Percentiles rank a stretch among this genome's conserved stretches.
phyloP scores from a whole-genome alignment of 2,797 vertebrate genomes.

The Etheostoma perlongum region DNA sequence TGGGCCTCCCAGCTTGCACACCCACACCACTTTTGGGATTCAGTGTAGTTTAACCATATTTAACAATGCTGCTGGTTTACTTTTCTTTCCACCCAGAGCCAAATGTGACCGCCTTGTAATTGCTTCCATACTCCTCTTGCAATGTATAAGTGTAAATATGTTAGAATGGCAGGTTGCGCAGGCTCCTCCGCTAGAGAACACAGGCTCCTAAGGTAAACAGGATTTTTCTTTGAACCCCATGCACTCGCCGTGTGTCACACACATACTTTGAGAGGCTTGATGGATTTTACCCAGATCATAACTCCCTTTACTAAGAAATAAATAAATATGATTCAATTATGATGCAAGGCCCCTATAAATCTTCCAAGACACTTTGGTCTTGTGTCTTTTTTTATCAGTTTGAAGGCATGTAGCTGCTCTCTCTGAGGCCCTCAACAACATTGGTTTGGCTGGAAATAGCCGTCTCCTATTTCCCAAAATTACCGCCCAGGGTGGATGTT shows the following conservation, averaged over 20 bases:
- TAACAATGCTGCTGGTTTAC: slow-evolving; percentile 59
- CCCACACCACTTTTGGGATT: slow-evolving; percentile 26
- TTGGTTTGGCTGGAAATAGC: slow-evolving; percentile 61
- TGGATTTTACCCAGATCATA: slow-evolving; percentile 29
- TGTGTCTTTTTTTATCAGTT: slow-evolving; percentile 32
- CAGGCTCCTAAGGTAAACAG: slow-evolving; percentile 58
- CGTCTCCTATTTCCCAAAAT: slow-evolving; percentile 57
- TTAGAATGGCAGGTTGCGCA: slow-evolving; percentile 35
- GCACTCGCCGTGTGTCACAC: too few species aligned
- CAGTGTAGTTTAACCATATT: slow-evolving; percentile 51
- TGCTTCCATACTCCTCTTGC: slow-evolving; percentile 47
- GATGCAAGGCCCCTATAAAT: slow-evolving; percentile 35
- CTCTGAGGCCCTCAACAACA: slow-evolving; percentile 51
- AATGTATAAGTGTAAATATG: slow-evolving; percentile 45
- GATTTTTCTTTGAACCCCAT: slow-evolving; percentile 45
- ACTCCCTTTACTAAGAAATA: slow-evolving; percentile 48
- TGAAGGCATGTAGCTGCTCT: slow-evolving; percentile 29
- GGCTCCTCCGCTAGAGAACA: slow-evolving; percentile 55
- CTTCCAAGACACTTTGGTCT: slow-evolving; percentile 30
- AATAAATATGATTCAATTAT: slow-evolving; percentile 55
- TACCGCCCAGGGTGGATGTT: slow-evolving; percentile 50
- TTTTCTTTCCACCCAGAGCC: slow-evolving; percentile 45
- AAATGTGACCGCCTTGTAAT: slow-evolving; percentile 51
- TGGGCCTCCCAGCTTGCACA: slow-evolving; percentile 20
- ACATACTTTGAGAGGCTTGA: slow-evolving; percentile 32